phyloP scores from a whole-genome alignment of 2,888 invertebrate species.

The Cheilosia variabilis region DNA sequence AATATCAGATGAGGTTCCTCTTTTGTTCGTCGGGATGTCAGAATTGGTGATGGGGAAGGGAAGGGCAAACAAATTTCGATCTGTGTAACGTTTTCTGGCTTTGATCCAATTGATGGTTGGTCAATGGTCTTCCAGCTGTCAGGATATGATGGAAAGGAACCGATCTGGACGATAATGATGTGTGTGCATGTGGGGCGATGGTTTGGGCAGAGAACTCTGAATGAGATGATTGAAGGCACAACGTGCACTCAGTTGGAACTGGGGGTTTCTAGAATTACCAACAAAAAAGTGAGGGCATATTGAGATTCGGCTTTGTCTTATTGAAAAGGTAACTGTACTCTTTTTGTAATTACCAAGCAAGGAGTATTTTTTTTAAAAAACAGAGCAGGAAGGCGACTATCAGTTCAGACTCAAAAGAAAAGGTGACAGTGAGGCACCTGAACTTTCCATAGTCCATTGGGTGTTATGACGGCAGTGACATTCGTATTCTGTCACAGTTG shows the following conservation, averaged over 20 bases:
- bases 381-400: no score
- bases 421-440: no score
- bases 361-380: no score
- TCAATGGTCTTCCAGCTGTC: constrained; percentile 58
- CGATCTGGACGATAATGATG: constrained; percentile 27
- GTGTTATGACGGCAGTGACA: no score
- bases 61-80: constrained; percentile 39
- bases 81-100: constrained; percentile 52
- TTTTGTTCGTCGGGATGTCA: constrained; percentile 34
- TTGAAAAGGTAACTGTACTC: no score
- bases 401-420: no score
- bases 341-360: no score
- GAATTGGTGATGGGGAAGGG: background rate
- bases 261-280: no score
- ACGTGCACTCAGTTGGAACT: constrained; percentile 25
- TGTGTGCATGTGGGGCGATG: constrained; percentile 1
- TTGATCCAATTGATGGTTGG: constrained; percentile 49
- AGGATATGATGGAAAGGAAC: constrained; percentile 48
- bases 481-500: no score
- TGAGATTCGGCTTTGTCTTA: no score
- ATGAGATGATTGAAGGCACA: constrained; percentile 57
- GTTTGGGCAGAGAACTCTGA: constrained; percentile 6
- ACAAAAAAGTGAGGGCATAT: no score
- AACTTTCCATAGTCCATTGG: no score
- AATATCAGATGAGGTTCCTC: constrained; percentile 61